A percentile compares a stretch with the other conserved stretches of the same genome.
Evolutionary conservation across 2,797 vertebrate species (phyloP).

Genomic region (Heliangelus exortis): DNA sequence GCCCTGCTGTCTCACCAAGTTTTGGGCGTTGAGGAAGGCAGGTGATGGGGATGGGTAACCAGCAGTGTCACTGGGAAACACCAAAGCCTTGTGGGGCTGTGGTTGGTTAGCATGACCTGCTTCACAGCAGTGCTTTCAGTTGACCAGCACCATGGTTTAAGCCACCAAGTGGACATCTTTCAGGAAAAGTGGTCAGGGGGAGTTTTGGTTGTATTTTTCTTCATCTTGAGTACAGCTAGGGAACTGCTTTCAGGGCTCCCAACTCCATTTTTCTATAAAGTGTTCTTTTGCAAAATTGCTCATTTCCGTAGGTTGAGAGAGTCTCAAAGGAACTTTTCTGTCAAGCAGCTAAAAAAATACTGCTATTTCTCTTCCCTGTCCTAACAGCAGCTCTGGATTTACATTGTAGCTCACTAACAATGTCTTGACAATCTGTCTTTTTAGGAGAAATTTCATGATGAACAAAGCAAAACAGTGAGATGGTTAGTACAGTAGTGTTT

Average conservation of each 20-base stretch:
- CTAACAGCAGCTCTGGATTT: neutral
- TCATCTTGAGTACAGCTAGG: neutral
- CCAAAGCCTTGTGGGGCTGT: neutral
- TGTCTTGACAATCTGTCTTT: neutral
- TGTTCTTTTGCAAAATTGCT: constrained; percentile 43
- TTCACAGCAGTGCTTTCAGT: rapidly evolving
- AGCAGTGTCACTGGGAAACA: neutral
- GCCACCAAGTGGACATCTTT: neutral
- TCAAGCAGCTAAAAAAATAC: neutral
- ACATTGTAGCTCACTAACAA: neutral
- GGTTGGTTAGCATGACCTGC: rapidly evolving
- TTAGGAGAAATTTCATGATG: neutral
- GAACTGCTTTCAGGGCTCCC: neutral
- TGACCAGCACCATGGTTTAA: neutral
- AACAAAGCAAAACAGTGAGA: neutral
- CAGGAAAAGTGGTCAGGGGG: neutral
- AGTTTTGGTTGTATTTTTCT: neutral
- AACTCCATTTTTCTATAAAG: constrained; percentile 5
- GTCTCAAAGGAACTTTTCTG: constrained; percentile 52
- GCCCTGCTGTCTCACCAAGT: neutral
- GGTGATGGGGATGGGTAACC: neutral
- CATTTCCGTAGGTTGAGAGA: constrained; percentile 32
- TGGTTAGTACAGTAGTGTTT: neutral
- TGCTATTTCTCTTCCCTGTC: neutral
- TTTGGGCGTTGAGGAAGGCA: neutral